Evolutionary conservation across 2,888 invertebrate genomes (phyloP).

Genomic region (Sepiola atlantica): DNA sequence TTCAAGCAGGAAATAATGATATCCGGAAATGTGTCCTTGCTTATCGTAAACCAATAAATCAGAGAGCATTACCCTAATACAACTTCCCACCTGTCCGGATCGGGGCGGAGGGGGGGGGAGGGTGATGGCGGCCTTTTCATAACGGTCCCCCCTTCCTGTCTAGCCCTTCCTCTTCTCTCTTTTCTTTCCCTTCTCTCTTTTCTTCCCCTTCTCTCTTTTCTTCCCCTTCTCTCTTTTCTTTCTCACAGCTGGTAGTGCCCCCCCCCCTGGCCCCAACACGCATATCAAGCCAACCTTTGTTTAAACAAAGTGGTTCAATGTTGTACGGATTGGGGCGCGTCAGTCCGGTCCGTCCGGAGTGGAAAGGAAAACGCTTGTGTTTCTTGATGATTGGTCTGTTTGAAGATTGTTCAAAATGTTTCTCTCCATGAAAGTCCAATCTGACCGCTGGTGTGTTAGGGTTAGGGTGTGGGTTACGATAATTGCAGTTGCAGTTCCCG

Average conservation of each 20-base stretch:
- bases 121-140: background rate
- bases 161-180: background rate
- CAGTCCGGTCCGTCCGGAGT: no score
- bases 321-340: background rate
- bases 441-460: no score
- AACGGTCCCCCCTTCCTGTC: background rate
- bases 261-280: no score
- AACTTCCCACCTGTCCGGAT: background rate
- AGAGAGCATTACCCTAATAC: background rate
- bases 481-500: background rate
- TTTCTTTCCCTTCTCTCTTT: no score
- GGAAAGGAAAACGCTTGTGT: no score
- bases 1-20: background rate
- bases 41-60: background rate
- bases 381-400: background rate
- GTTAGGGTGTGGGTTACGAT: background rate
- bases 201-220: no score
- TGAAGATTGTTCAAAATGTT: background rate
- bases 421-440: background rate
- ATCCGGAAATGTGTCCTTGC: background rate
- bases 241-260: background rate
- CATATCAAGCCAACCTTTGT: background rate
- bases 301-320: background rate
- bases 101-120: no score
- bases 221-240: no score